phyloP scores from a whole-genome alignment of 2,797 vertebrate species.

The Schizothorax lantsangensis region DNA sequence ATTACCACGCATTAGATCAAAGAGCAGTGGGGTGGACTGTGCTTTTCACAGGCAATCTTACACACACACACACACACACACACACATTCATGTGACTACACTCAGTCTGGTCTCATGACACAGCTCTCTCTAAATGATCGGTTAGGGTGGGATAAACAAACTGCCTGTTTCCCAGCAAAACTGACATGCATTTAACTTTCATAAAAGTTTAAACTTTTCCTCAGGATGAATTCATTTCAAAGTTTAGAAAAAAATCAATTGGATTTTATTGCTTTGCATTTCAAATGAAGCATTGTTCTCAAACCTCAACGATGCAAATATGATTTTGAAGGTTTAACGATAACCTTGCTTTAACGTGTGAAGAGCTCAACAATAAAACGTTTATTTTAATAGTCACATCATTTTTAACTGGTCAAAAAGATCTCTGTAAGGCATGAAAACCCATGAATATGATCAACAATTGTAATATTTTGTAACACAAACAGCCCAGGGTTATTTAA shows the following conservation, averaged over 20 bases:
- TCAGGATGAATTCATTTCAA: background rate
- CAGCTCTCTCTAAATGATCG: constrained; percentile 10
- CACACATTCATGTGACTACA: constrained; percentile 35
- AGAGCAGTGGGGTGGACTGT: constrained; percentile 45
- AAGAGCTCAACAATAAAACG: background rate
- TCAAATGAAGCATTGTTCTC: constrained; percentile 4
- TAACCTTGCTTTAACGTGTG: background rate
- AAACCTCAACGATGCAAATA: constrained; percentile 23
- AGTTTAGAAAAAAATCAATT: background rate
- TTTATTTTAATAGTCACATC: background rate
- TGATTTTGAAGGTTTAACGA: background rate
- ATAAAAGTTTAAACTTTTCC: background rate
- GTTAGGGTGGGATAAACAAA: background rate
- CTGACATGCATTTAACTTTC: background rate
- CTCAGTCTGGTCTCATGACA: constrained; percentile 38
- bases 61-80: constrained; percentile 7
- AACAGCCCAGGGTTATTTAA: background rate
- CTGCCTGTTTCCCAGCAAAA: background rate
- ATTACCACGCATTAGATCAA: constrained; percentile 55
- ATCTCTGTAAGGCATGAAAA: background rate
- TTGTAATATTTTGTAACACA: background rate
- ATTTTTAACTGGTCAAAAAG: background rate
- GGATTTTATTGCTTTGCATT: constrained; percentile 13
- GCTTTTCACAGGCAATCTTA: constrained; percentile 22
- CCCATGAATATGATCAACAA: background rate